Evolutionary conservation across 2,113 vertebrate species (phyloP).

Genomic region (Grus americana): DNA sequence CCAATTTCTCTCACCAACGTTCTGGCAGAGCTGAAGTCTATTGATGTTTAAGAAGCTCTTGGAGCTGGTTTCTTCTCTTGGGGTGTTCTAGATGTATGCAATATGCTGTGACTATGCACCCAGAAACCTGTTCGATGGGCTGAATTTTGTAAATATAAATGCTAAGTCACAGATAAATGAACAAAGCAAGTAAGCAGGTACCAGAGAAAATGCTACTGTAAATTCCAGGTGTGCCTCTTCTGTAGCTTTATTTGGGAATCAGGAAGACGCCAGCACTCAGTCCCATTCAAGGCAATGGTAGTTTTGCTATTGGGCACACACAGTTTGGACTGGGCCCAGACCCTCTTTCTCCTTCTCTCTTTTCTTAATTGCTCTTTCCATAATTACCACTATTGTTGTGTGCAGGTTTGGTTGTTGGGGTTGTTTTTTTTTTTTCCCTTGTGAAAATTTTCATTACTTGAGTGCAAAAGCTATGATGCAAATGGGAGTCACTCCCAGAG

Average conservation of each 20-base stretch:
- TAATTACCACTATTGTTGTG: constrained; percentile 18
- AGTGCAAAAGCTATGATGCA: constrained; percentile 31
- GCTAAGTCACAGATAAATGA: constrained; percentile 11
- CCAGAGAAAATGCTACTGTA: neutral
- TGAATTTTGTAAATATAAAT: constrained; percentile 23
- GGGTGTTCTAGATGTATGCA: neutral
- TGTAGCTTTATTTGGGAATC: neutral
- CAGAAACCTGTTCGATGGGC: constrained; percentile 43
- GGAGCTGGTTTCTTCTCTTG: neutral
- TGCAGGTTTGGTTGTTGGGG: neutral
- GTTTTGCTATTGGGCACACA: neutral
- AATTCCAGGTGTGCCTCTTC: neutral
- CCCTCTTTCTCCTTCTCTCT: neutral
- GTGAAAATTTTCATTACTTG: constrained; percentile 4
- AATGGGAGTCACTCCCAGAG: constrained; percentile 24
- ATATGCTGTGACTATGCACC: neutral
- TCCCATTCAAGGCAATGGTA: neutral
- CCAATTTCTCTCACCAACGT: neutral
- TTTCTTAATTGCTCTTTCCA: neutral
- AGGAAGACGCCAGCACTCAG: neutral
- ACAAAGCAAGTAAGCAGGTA: constrained; percentile 11
- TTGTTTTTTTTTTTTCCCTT: neutral
- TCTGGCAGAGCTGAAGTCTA: neutral
- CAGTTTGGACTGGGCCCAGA: neutral
- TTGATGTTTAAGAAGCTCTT: neutral